Percentiles rank a stretch among this genome's conserved stretches.
These are phyloP conservation scores for Furnarius figulus DNA, from an alignment of 2,113 vertebrate genomes.

Conservation along the genomic window DNA sequence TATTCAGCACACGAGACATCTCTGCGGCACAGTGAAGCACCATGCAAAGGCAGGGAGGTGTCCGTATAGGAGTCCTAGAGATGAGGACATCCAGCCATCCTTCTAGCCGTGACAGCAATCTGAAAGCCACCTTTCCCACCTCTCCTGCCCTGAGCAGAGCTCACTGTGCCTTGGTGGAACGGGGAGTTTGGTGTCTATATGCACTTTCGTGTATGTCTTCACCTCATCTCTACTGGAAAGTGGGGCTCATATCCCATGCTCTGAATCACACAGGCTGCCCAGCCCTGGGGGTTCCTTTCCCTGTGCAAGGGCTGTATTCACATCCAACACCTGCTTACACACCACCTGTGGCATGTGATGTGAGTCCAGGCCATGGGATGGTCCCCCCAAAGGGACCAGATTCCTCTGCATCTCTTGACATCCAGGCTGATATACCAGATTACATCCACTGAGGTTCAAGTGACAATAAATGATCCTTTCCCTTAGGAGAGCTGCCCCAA, in stretches of 20 bases:
- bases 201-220: background rate
- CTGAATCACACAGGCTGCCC: background rate
- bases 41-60: background rate
- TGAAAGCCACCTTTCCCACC: background rate
- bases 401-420: background rate
- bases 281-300: background rate
- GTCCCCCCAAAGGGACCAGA: background rate
- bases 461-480: background rate
- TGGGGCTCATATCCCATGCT: background rate
- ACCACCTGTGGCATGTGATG: fast-evolving
- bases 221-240: background rate
- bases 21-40: background rate
- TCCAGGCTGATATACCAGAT: background rate
- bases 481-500: background rate
- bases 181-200: background rate
- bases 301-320: background rate
- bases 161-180: background rate
- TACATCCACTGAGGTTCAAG: background rate
- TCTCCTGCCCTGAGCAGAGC: background rate
- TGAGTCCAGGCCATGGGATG: background rate
- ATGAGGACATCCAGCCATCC: background rate
- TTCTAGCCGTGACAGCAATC: background rate
- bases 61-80: background rate
- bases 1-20: background rate
- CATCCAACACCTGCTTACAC: background rate